Conservation (phyloP, 2,888 invertebrate species). For the Suillia variegata region DNA sequence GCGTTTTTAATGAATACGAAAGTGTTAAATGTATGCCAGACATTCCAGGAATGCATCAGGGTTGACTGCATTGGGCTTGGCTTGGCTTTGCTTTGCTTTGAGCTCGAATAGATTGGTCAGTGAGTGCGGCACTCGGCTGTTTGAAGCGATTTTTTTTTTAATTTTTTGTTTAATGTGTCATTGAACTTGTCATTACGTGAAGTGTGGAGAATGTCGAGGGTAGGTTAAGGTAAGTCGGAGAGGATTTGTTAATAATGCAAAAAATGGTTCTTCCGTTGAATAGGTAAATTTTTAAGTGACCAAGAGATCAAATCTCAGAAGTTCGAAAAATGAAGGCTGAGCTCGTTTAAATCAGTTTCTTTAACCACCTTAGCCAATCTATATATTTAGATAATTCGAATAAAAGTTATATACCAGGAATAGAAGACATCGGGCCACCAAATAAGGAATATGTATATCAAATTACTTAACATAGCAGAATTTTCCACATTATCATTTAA, state of each 20-base stretch:
- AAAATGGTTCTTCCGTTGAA: neutral
- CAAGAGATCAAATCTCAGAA: too few species aligned
- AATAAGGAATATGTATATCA: too few species aligned
- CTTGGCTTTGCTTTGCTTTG: neutral
- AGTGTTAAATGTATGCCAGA: conserved; percentile 6
- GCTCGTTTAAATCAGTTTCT: too few species aligned
- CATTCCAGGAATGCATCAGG: conserved; percentile 3
- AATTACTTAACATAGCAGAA: too few species aligned
- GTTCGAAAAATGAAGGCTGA: too few species aligned
- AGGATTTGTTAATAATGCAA: neutral
- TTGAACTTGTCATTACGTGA: neutral
- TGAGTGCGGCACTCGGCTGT: neutral
- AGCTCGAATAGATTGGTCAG: too few species aligned
- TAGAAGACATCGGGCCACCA: too few species aligned
- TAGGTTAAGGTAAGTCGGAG: neutral
- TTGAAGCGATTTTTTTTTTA: neutral
- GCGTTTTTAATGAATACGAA: neutral
- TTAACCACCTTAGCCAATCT: too few species aligned
- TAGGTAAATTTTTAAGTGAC: too few species aligned
- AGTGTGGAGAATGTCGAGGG: neutral
- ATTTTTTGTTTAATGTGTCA: neutral
- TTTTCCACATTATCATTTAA: too few species aligned
- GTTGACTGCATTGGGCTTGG: neutral
- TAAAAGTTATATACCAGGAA: too few species aligned
- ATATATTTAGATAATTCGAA: too few species aligned